Evolutionary conservation across 1,140 invertebrate genomes (phyloP), one percentile per base, ranked within the genome.

Genomic region (Lethrus apterus): DNA sequence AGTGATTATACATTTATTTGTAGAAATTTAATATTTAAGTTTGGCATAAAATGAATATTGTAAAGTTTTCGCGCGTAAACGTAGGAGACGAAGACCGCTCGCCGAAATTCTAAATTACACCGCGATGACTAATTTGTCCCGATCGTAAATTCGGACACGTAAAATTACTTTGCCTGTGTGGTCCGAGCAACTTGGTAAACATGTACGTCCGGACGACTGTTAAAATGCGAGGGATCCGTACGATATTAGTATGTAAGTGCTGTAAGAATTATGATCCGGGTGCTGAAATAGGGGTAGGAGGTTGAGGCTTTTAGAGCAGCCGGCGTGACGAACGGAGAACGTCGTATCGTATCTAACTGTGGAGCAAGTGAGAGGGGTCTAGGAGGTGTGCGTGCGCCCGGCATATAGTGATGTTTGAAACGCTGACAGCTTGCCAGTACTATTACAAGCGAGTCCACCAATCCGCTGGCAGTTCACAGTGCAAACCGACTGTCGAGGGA

Each of bases 381-480:
- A 50, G 51, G 50, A 48, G 51, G 49, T 55, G 52, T 60, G 63
- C 60, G 62, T 63, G 60, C 62, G 62, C 58, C 47, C 54, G 48
- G 47, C 52, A 47, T 57, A 56, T 55, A 57, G 63, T 65, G 63
- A 67, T 64, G 62, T 65, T 64, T 63, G 64, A 64, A 65, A 64
- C 61, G 64, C 64, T 67, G 64, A 67, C 64, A 67, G 64, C 55
- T 60, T 63, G 57, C 56, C 62, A 63, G 64, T 58, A 59, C 59
- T 63, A 62, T 63, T 65, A 63, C 60, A 58, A 57, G 52, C 52
- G 46, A 51, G 54, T 59, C 56, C 52, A 62, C 63, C 62, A 63
- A 63, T 64, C 58, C 57, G 57, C 55, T 48, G 51, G 20, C 55
- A 58, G 62, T 58, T 55, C 47, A 53, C 57, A 46, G 53, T 58